phyloP scores from a whole-genome alignment of 1,140 invertebrate genomes.

The Andricus grossulariae region DNA sequence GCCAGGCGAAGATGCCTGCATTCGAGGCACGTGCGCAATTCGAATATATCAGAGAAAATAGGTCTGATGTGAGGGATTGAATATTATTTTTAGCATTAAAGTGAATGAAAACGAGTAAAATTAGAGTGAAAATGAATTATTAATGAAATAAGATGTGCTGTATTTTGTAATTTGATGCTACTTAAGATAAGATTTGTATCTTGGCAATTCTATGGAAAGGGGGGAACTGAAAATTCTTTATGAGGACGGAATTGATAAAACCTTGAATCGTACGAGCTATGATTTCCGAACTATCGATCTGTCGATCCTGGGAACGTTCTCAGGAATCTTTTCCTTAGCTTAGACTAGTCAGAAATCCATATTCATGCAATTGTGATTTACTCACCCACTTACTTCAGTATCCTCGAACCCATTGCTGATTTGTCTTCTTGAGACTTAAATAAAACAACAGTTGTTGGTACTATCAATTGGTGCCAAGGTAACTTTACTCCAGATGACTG shows the following conservation, averaged over 20 bases:
- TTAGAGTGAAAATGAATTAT: not conserved
- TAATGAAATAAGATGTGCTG: not conserved
- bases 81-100: not conserved
- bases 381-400: slow-evolving; percentile 22
- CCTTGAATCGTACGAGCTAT: slow-evolving; percentile 15
- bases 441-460: slow-evolving; percentile 32
- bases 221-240: not conserved
- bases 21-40: slow-evolving; percentile 23
- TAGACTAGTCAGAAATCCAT: slow-evolving; percentile 10
- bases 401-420: not conserved
- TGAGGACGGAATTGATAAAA: not conserved
- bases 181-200: too few relatives aligned
- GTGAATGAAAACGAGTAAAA: not conserved
- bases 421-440: slow-evolving; percentile 26
- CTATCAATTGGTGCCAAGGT: slow-evolving; percentile 39
- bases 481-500: slow-evolving; percentile 1
- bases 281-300: slow-evolving; percentile 1
- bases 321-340: slow-evolving; percentile 7
- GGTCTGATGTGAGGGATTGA: not conserved
- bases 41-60: slow-evolving; percentile 13
- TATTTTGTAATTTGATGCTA: too few relatives aligned
- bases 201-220: too few relatives aligned
- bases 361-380: slow-evolving; percentile 17
- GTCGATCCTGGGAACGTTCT: slow-evolving; percentile 25
- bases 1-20: slow-evolving; percentile 1